These are phyloP conservation scores for Periphyllus acericola DNA, from an alignment of 2,888 invertebrate species.

Conservation along the genomic window DNA sequence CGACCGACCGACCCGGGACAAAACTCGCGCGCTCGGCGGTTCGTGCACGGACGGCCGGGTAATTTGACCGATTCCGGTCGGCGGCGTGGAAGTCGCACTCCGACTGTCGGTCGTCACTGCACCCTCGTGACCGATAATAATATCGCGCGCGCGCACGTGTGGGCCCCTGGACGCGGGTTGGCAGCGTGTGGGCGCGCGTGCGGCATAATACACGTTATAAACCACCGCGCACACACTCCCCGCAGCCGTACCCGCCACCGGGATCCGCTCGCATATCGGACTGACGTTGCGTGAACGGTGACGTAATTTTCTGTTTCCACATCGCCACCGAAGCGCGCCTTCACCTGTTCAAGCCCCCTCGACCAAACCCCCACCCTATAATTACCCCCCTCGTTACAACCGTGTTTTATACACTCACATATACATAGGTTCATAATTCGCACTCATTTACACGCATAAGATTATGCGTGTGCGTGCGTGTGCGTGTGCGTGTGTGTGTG, in stretches of 20 bases:
- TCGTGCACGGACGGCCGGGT: background rate
- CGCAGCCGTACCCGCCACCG: no score
- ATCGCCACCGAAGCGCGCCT: background rate
- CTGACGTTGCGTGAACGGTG: background rate
- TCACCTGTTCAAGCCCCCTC: background rate
- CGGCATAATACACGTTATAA: no score
- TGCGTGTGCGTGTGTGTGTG: background rate
- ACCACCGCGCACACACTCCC: no score
- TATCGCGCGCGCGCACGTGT: no score
- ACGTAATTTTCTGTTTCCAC: background rate
- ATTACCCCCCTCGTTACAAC: background rate
- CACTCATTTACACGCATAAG: background rate
- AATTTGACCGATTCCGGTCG: background rate
- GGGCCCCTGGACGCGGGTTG: background rate
- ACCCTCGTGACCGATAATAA: background rate
- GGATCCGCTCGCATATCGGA: no score
- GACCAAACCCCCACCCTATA: background rate
- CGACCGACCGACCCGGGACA: constrained; percentile 21
- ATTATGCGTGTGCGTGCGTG: no score
- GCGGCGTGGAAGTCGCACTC: background rate
- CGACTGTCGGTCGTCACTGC: background rate
- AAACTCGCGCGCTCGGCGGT: background rate
- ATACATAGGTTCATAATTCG: no score
- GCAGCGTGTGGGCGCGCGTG: background rate
- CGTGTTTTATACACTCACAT: background rate